Percentiles rank a stretch among this genome's conserved stretches.
Conservation (phyloP, 2,113 vertebrate genomes). For the Etia nguti region DNA sequence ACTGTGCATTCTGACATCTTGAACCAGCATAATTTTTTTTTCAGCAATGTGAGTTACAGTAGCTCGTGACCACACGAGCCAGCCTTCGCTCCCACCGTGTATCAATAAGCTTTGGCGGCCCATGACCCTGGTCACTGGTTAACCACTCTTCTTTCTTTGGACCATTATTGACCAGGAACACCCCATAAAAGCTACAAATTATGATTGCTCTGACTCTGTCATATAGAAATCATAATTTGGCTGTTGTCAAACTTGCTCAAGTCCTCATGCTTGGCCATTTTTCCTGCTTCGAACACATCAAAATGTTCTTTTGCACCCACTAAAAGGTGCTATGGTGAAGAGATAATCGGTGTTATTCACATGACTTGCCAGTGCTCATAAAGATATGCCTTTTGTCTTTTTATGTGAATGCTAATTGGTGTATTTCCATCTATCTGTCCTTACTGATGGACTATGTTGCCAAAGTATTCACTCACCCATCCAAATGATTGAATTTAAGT, state of each 20-base stretch:
- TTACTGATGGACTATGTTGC: background rate
- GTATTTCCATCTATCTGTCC: background rate
- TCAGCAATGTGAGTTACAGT: background rate
- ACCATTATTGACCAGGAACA: background rate
- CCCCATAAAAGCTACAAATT: background rate
- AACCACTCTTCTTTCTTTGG: background rate
- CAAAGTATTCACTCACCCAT: background rate
- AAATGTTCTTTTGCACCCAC: background rate
- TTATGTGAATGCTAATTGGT: background rate
- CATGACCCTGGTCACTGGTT: background rate
- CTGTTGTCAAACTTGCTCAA: background rate
- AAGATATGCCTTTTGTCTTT: background rate
- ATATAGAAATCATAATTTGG: background rate
- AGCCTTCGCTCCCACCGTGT: background rate
- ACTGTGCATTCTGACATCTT: background rate
- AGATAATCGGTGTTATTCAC: background rate
- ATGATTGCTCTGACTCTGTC: background rate
- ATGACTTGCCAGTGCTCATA: background rate
- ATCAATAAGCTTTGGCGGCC: background rate
- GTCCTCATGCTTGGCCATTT: background rate
- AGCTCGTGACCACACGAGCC: background rate
- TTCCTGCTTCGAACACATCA: background rate
- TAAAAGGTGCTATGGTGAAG: background rate
- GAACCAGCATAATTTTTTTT: background rate
- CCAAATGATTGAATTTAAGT: background rate